Conservation (phyloP, 2,888 invertebrate genomes). For the Allophyes oxyacanthae region DNA sequence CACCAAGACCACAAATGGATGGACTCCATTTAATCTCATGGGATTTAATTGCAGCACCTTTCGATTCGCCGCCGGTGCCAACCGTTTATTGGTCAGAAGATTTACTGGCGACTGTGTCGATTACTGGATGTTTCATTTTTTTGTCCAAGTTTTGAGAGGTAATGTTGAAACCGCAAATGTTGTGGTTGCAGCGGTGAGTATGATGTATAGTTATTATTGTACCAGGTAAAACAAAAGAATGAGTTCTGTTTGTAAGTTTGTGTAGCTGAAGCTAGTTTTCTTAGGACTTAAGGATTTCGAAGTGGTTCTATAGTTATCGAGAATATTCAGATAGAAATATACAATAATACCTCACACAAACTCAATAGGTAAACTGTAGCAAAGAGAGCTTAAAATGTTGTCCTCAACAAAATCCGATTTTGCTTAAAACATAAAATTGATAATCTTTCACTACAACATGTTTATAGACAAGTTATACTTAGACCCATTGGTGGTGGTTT, state of each 20-base stretch:
- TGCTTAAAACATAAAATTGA: no score
- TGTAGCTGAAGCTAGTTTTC: no score
- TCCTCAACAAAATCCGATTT: no score
- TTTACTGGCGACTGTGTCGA: conserved; percentile 72
- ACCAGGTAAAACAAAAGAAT: conserved; percentile 12
- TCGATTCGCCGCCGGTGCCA: conserved; percentile 72
- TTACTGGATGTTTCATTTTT: conserved; percentile 53
- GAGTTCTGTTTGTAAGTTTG: conserved; percentile 1
- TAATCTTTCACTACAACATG: no score
- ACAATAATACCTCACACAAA: no score
- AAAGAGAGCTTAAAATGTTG: no score
- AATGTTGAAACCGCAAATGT: conserved; percentile 42
- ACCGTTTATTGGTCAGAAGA: conserved; percentile 80
- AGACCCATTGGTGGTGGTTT: no score
- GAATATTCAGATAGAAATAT: no score
- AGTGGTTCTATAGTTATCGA: no score
- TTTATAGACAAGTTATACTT: no score
- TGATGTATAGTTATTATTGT: conserved; percentile 15
- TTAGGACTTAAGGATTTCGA: no score
- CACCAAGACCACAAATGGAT: conserved; percentile 81
- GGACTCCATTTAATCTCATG: conserved; percentile 84
- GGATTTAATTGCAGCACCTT: conserved; percentile 86
- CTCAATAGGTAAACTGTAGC: no score
- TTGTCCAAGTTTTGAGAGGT: conserved; percentile 26
- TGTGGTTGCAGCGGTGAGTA: conserved; percentile 24